A percentile compares a stretch with the other conserved stretches of the same genome.
These are phyloP conservation scores for Cynopterus sphinx DNA, from an alignment of 2,797 vertebrate genomes.

Conservation along the genomic window DNA sequence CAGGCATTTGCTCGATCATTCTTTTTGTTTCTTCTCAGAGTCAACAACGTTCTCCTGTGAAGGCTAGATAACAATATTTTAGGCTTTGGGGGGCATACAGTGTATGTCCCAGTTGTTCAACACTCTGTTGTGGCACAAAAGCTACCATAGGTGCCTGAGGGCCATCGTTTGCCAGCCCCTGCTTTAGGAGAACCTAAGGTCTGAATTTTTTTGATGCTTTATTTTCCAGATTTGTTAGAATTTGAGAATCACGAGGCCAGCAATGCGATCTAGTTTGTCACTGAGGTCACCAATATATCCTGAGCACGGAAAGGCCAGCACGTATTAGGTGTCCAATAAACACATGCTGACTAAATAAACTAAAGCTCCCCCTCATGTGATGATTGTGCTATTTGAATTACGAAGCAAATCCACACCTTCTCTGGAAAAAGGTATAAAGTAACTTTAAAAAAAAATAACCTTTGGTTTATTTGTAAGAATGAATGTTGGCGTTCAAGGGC, in stretches of 20 bases:
- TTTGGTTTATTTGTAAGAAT: not conserved
- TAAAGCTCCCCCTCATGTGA: not conserved
- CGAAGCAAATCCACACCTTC: not conserved
- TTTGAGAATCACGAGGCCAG: not conserved
- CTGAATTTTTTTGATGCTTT: not conserved
- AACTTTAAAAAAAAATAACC: not conserved
- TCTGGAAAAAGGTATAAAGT: not conserved
- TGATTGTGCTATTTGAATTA: not conserved
- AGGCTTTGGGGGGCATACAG: not conserved
- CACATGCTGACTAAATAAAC: not conserved
- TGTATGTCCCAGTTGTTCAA: not conserved
- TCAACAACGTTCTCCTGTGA: not conserved
- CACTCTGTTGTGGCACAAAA: not conserved
- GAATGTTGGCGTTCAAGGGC: not conserved
- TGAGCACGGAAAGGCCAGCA: not conserved
- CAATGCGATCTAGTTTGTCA: too few species aligned
- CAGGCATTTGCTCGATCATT: rapidly evolving
- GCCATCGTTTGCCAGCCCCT: not conserved
- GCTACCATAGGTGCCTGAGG: not conserved
- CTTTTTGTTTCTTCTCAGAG: not conserved
- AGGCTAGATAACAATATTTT: not conserved
- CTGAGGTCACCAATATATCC: not conserved
- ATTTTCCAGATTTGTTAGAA: not conserved
- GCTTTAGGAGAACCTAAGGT: not conserved
- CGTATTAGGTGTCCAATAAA: not conserved